Base-by-base conservation (phyloP, 1,140 invertebrate species). In the Idris sp. region DNA sequence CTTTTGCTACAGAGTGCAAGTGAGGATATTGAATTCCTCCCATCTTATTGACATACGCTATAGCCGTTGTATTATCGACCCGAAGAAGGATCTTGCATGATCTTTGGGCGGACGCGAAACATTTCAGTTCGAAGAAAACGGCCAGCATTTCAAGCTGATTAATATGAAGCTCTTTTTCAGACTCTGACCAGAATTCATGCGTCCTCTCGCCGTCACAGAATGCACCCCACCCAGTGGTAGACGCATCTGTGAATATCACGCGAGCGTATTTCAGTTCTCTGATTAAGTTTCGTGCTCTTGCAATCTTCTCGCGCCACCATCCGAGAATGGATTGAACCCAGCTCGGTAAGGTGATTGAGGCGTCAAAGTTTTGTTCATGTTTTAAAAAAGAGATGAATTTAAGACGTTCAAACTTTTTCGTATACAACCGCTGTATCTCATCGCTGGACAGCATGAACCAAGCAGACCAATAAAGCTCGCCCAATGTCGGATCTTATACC, bases 31-130 rank as follows among this genome's bases (percentile, higher is more conserved):
- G 33, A 13, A 14, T 15, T 13, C 13, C 33, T 6, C 33, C 33
- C 33, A 36, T 15, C 13, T 36, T 36, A 15, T 36, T 36, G 13
- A 36, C 15, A 9, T 36, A 36, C n/a, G 13, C 33, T 11, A 15
- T 36, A 4, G 33, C 33, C 5, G 13, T 36, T 15, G 13, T 36
- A 14, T 36, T 36, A 14, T 36, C 33, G 11, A 36, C 15, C 33
- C 33, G 14, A 6, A 36, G 14, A 0, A 36, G 14, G 6, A 36
- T 36, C 2, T 36, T 9, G 5, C 33, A 15, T 5, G 33, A 36
- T 7, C 13, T 13, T 2, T 15, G 14, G 14, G 14, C 14, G 1
- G n/a, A 15, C 7, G 33, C 33, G 13, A 36, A 36, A 15, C 33
- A 36, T 15, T 36, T 14, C 1, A 36, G 33, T 4, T 14, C 33